These are phyloP conservation scores for Hapalemur alaotrensis DNA, from an alignment of 2,797 vertebrate species.

Conservation along the genomic window DNA sequence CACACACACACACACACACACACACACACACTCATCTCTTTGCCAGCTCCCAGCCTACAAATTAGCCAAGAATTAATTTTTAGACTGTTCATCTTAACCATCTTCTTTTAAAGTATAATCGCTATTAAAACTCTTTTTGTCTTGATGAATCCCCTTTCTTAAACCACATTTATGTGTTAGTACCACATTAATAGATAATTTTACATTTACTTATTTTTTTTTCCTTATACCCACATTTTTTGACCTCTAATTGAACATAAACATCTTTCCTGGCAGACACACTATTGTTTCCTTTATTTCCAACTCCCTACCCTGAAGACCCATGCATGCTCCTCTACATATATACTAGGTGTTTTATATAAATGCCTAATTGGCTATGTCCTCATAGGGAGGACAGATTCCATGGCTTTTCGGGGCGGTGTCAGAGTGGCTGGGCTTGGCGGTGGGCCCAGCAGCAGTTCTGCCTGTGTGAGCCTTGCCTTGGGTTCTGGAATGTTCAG, in stretches of 20 bases:
- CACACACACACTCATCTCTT: background rate
- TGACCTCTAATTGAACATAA: background rate
- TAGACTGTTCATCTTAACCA: background rate
- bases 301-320: background rate
- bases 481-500: background rate
- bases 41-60: background rate
- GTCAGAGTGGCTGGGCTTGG: background rate
- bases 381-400: background rate
- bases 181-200: slow-evolving; percentile 9
- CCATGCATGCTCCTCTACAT: background rate
- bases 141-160: background rate
- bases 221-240: background rate
- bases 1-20: background rate
- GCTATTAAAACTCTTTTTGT: background rate
- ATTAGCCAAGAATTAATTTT: slow-evolving; percentile 28
- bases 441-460: background rate
- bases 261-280: background rate
- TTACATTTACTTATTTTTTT: background rate
- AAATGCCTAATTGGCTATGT: background rate
- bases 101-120: background rate
- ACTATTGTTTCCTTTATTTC: background rate
- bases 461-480: background rate
- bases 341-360: background rate
- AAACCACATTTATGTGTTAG: background rate
- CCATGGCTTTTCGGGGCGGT: background rate